phyloP scores from a whole-genome alignment of 2,888 invertebrate species.

The Ctena decussata region DNA sequence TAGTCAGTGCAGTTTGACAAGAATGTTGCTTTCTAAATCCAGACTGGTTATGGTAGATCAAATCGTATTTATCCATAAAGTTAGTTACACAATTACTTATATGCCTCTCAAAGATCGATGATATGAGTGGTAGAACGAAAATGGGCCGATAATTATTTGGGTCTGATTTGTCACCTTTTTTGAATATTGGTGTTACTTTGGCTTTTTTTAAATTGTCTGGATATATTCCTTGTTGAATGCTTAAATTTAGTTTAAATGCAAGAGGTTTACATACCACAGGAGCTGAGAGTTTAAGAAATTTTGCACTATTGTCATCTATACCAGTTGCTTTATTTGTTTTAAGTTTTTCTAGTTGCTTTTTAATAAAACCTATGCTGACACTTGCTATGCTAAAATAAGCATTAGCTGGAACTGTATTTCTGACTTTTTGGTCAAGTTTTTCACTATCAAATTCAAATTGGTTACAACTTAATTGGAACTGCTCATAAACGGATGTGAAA shows the following conservation, averaged over 20 bases:
- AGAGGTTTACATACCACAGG: neutral
- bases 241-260: neutral
- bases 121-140: neutral
- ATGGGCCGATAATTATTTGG: no score
- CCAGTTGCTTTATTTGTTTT: no score
- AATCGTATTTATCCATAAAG: no score
- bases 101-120: neutral
- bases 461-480: neutral
- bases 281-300: no score
- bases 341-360: no score
- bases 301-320: neutral
- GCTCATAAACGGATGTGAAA: neutral
- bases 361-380: neutral
- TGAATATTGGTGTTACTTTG: neutral
- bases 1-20: no score
- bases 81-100: neutral
- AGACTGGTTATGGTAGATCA: neutral
- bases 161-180: no score
- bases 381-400: neutral
- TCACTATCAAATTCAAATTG: neutral
- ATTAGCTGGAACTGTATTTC: neutral
- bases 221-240: no score
- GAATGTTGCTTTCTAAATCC: neutral
- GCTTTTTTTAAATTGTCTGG: neutral
- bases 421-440: no score